These are phyloP conservation scores for Aldrovandia affinis DNA, from an alignment of 2,797 vertebrate species.

Conservation along the genomic window DNA sequence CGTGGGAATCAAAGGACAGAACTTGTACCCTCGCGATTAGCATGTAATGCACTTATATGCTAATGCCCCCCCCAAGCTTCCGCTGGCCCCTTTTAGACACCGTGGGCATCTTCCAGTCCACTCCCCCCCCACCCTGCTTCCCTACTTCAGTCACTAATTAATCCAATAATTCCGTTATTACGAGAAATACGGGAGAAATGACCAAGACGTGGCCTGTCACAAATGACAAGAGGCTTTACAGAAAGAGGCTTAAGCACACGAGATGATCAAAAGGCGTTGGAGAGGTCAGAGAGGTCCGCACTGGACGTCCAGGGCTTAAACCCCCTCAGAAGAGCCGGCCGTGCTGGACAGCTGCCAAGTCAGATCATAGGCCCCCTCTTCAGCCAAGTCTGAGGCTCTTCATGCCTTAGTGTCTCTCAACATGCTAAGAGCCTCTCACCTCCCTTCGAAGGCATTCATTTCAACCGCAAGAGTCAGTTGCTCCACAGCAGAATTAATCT, in stretches of 20 bases:
- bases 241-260: background rate
- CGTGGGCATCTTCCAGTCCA: constrained; percentile 70
- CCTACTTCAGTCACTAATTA: background rate
- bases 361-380: background rate
- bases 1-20: constrained; percentile 52
- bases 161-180: background rate
- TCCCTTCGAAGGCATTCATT: background rate
- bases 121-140: constrained; percentile 42
- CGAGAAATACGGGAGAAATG: constrained; percentile 36
- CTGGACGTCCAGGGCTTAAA: too few species aligned
- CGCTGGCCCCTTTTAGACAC: constrained; percentile 63
- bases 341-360: background rate
- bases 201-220: background rate
- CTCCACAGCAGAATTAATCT: too few species aligned
- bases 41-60: constrained; percentile 74
- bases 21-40: constrained; percentile 69
- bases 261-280: background rate
- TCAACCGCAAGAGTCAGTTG: background rate
- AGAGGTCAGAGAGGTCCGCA: too few species aligned
- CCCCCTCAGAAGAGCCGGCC: background rate
- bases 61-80: constrained; percentile 64
- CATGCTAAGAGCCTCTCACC: background rate
- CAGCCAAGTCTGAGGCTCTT: background rate
- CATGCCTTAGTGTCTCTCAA: background rate
- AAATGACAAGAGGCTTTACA: background rate